Conservation (phyloP, 1,140 invertebrate species). For the Ostrea edulis region DNA sequence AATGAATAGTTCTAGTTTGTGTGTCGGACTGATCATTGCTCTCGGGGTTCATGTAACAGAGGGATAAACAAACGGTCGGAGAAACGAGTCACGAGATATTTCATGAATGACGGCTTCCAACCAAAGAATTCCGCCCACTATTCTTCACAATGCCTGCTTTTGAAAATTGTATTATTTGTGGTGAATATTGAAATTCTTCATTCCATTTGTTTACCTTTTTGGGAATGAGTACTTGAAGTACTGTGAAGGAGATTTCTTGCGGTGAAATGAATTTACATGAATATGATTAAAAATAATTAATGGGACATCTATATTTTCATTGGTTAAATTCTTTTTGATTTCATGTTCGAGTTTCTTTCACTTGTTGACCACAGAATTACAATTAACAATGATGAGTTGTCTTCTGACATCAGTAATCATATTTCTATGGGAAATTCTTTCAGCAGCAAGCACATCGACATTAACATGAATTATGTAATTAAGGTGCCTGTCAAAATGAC, state of each 20-base stretch:
- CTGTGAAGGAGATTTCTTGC: background rate
- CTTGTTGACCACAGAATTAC: background rate
- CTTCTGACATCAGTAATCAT: background rate
- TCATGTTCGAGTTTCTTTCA: background rate
- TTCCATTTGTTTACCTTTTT: background rate
- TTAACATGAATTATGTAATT: background rate
- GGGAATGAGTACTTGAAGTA: background rate
- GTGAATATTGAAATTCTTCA: background rate
- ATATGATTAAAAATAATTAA: background rate
- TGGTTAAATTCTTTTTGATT: background rate
- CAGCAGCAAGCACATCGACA: background rate
- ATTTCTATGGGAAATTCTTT: background rate
- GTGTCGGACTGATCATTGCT: no score
- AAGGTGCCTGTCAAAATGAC: background rate
- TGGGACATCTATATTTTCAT: background rate
- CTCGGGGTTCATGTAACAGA: no score
- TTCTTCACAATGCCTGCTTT: background rate
- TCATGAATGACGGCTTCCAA: background rate
- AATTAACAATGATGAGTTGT: background rate
- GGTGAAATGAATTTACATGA: background rate
- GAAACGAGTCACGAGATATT: background rate
- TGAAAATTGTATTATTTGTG: background rate
- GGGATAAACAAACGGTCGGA: no score
- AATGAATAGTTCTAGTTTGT: no score
- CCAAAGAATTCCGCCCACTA: constrained; percentile 2